A percentile compares a stretch with the other conserved stretches of the same genome.
Evolutionary conservation across 1,140 invertebrate genomes (phyloP).

Genomic region (Onthophagus taurus): DNA sequence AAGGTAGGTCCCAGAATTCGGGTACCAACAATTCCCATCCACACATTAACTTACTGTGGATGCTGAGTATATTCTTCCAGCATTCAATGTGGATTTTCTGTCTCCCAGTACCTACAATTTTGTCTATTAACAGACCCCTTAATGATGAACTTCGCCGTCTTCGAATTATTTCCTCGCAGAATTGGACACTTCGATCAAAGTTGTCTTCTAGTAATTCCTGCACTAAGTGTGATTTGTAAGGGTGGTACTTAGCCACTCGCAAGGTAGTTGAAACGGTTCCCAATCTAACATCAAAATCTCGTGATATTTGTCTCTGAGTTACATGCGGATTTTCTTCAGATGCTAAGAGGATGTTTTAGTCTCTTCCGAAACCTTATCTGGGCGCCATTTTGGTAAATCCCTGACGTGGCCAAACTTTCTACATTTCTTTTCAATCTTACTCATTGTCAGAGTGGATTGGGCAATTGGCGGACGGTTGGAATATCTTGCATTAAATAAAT

Average conservation of each 20-base stretch:
- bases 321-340: not conserved
- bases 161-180: not conserved
- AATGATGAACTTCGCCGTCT: not conserved
- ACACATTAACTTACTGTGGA: not conserved
- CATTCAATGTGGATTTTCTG: not conserved
- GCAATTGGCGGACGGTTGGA: not conserved
- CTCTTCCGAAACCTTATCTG: not conserved
- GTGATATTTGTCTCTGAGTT: not conserved
- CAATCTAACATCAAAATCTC: not conserved
- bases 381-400: not conserved
- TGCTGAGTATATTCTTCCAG: not conserved
- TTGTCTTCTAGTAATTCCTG: not conserved
- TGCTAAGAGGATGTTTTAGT: not conserved
- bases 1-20: too few species aligned
- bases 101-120: not conserved
- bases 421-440: not conserved
- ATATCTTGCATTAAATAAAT: not conserved
- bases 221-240: not conserved
- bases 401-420: constrained; percentile 1
- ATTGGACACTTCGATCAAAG: not conserved
- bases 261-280: not conserved
- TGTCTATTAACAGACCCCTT: constrained; percentile 1
- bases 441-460: too few species aligned
- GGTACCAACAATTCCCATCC: not conserved
- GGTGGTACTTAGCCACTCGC: not conserved